Conservation (phyloP, 2,797 vertebrate species). For the Megaceryle alcyon region DNA sequence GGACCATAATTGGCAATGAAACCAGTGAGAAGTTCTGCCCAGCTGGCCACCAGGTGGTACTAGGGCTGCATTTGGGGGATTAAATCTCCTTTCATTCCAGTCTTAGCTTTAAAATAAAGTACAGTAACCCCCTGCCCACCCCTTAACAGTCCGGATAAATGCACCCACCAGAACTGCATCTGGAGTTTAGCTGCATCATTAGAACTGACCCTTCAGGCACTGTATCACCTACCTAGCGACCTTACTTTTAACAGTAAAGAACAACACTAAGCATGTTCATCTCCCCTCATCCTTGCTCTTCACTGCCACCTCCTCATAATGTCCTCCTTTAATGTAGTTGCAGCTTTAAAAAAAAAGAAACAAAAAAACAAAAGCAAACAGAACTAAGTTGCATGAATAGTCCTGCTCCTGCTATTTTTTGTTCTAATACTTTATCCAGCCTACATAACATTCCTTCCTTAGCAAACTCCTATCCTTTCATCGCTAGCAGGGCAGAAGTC, state of each 20-base stretch:
- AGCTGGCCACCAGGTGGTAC: constrained; percentile 6
- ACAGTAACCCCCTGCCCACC: neutral
- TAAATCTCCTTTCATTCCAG: neutral
- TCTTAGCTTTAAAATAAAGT: neutral
- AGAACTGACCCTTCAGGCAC: neutral
- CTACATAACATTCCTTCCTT: neutral
- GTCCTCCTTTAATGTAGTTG: neutral
- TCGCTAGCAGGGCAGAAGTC: neutral
- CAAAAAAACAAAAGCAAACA: neutral
- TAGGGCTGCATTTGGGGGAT: neutral
- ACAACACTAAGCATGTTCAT: rapidly evolving
- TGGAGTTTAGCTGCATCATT: neutral
- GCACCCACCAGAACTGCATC: neutral
- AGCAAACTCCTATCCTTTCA: neutral
- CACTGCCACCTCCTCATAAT: neutral
- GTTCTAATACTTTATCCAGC: neutral
- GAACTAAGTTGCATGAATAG: neutral
- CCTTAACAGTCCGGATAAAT: neutral
- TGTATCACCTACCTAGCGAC: neutral
- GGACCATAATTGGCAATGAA: rapidly evolving
- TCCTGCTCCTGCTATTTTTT: neutral
- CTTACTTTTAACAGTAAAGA: neutral
- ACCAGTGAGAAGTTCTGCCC: neutral
- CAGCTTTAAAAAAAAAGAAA: neutral
- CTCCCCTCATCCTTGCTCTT: neutral